These are phyloP conservation scores for Rhinatrema bivittatum DNA, from an alignment of 2,797 vertebrate species.

Conservation along the genomic window DNA sequence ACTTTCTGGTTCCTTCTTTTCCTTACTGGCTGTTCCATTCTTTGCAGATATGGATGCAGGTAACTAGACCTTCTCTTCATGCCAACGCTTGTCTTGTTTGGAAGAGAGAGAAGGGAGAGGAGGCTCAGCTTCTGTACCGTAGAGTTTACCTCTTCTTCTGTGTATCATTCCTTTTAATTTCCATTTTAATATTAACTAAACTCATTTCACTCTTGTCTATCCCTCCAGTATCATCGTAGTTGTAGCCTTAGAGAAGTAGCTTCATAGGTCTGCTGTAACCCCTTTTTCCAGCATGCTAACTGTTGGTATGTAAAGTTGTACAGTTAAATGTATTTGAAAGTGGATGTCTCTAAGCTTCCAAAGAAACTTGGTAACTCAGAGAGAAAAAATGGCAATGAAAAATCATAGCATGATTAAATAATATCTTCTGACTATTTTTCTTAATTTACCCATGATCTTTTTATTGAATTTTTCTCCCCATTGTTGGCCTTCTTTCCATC, in stretches of 20 bases:
- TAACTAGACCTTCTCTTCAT: slow-evolving; percentile 71
- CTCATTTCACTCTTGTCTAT: slow-evolving; percentile 49
- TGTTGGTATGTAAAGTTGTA: slow-evolving; percentile 11
- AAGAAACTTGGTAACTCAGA: too few species aligned
- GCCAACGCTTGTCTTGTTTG: slow-evolving; percentile 47
- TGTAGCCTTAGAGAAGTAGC: slow-evolving; percentile 45
- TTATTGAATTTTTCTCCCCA: too few species aligned
- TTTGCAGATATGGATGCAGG: slow-evolving; percentile 98
- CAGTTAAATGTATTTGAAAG: background rate
- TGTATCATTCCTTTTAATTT: slow-evolving; percentile 31
- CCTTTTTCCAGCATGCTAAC: slow-evolving; percentile 42
- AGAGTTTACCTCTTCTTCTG: slow-evolving; percentile 27
- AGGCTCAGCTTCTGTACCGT: slow-evolving; percentile 30
- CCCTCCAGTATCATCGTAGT: slow-evolving; percentile 45
- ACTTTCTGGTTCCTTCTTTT: slow-evolving; percentile 74
- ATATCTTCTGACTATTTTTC: too few species aligned
- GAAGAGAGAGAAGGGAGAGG: slow-evolving; percentile 44
- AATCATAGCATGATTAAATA: too few species aligned
- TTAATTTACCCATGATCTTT: too few species aligned
- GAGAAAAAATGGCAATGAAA: too few species aligned
- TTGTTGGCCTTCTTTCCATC: too few species aligned
- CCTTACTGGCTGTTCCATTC: slow-evolving; percentile 78
- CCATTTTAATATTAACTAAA: slow-evolving; percentile 31
- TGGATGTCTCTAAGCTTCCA: slow-evolving; percentile 5
- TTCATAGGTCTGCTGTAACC: slow-evolving; percentile 42